Base-by-base conservation (phyloP, 2,113 vertebrate genomes). In the Nestor notabilis region DNA sequence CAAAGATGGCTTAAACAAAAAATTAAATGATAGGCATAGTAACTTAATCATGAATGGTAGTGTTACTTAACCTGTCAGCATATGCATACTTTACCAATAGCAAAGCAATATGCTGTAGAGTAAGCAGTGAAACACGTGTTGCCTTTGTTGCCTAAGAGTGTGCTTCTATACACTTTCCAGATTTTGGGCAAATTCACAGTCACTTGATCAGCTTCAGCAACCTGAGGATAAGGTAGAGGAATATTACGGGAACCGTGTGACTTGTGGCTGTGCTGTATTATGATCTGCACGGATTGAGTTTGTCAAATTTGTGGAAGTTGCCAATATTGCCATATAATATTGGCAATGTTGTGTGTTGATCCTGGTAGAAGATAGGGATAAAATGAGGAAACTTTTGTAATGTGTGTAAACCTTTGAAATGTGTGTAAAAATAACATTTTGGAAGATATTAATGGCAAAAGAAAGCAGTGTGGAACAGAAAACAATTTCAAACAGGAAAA, bases 361-460 rank as follows among this genome's bases (percentile, higher is more conserved):
- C 11, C 4, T 44, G 10, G 44, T 23, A 43, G 47, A 70, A 53
- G 8, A 33, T 47, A 23, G 8, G 29, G 20, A 12, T 79, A 39
- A 68, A 66, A 83, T 44, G 33, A 69, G 33, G 17, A 76, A 75
- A 49, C 24, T 5, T n/a, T n/a, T n/a, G n/a, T n/a, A n/a, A n/a
- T n/a, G n/a, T n/a, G n/a, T n/a, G n/a, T n/a, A n/a, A n/a, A n/a
- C n/a, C n/a, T n/a, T n/a, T n/a, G n/a, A n/a, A n/a, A 3, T 1
- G 0, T 20, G 10, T 33, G 2, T 74, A 10, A 27, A 21, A 71
- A 66, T 21, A 81, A 53, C 0, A 0, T 47, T 74, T 15, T 81
- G 83, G 23, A 46, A 75, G n/a, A 27, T 70, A 6, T 13, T 78
- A 58, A 33, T 83, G 29, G 46, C 29, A 78, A 93, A 91, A 84